Base-by-base conservation (phyloP, 2,797 vertebrate genomes). In the Acrossocheilus wenchowensis region DNA sequence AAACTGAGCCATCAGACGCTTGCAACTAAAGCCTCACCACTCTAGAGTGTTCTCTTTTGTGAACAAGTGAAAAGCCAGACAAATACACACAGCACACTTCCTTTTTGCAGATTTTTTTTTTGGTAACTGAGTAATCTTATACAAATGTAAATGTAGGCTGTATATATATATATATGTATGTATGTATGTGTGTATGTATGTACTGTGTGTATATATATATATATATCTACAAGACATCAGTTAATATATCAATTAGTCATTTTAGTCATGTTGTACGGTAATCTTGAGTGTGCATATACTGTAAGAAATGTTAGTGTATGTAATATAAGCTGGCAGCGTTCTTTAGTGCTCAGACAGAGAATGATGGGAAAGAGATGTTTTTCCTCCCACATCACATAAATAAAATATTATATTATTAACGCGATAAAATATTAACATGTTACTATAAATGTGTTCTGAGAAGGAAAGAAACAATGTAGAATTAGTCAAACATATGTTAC, bases 1-100 rank as follows among this genome's bases (percentile, higher is more conserved):
- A 92, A 94, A 95, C 94, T 62, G 86, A 60, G 88, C 81, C 90
- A 90, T 88, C 92, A 91, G 91, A 90, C 86, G 88, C 77, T 91
- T 90, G 87, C 82, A 90, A 86, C 84, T 84, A 87, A 83, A 36
- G 14, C 77, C 73, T n/a, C 82, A 72, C 86, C 10, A 64, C 54
- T 88, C 78, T 81, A 7, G 23, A 57, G 43, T 62, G 84, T 21
- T 86, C 54, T 86, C 52, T 71, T n/a, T 43, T 45, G n/a, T 80
- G 39, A 30, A 36, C 23, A 73, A 54, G 39, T 2, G 45, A 54
- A 68, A 66, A 60, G 30, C 72, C 43, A 83, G 5, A 34, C 21
- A 26, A 17, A 60, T 34, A 30, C 62, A 62, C 23, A 66, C 34
- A 34, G n/a, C 62, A 78, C 19, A 66, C 34, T 48, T 68, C 50